A percentile compares a stretch with the other conserved stretches of the same genome.
These are phyloP conservation scores for Drosophila tripunctata DNA, from an alignment of 2,888 invertebrate genomes.

Conservation along the genomic window DNA sequence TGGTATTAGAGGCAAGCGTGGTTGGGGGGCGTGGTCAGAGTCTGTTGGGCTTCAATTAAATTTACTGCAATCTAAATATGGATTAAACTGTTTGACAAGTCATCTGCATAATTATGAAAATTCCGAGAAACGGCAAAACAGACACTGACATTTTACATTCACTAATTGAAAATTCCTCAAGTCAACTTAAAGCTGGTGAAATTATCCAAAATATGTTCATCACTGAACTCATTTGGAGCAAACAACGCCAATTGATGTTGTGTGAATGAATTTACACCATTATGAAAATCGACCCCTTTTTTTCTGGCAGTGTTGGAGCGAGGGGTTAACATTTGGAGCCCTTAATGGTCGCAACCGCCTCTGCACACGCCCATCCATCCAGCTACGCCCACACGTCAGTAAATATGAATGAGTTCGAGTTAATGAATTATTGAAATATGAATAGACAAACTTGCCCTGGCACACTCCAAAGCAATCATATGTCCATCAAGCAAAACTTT, in stretches of 20 bases:
- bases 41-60: constrained; percentile 60
- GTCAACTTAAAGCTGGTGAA: constrained; percentile 38
- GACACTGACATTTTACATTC: constrained; percentile 56
- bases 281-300: constrained; percentile 29
- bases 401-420: constrained; percentile 53
- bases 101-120: constrained; percentile 69
- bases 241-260: constrained; percentile 56
- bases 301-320: no score
- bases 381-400: constrained; percentile 24
- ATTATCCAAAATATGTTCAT: constrained; percentile 30
- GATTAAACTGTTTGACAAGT: constrained; percentile 62
- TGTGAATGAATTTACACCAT: constrained; percentile 50
- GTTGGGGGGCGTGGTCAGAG: not conserved
- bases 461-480: constrained; percentile 57
- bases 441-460: constrained; percentile 32
- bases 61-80: constrained; percentile 55
- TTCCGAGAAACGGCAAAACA: constrained; percentile 36
- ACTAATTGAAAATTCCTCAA: constrained; percentile 74
- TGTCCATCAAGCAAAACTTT: constrained; percentile 60
- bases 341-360: constrained; percentile 30
- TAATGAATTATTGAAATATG: constrained; percentile 67
- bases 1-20: not conserved
- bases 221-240: constrained; percentile 2
- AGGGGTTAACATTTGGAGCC: not conserved
- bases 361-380: constrained; percentile 13